Percentiles rank a stretch among this genome's conserved stretches.
Conservation (phyloP, 1,140 invertebrate species). For the Hirudo medicinalis region DNA sequence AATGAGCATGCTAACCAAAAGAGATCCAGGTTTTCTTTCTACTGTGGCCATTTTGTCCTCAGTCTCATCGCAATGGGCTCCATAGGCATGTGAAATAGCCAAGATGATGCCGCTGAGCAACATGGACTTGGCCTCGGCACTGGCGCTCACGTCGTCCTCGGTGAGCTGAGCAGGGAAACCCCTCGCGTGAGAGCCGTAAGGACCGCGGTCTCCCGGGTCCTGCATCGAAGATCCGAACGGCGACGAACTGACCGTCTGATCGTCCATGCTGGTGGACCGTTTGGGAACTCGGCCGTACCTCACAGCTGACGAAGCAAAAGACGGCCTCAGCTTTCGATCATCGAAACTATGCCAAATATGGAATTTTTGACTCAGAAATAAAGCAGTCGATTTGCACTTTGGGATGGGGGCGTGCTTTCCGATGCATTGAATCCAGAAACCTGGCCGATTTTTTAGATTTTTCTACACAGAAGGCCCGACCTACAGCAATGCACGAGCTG, state of each 20-base stretch:
- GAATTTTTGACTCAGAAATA: not conserved
- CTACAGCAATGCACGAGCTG: too few relatives aligned
- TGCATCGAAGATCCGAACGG: constrained; percentile 21
- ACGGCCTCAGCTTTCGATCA: too few relatives aligned
- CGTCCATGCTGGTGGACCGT: constrained; percentile 65
- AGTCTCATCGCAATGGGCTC: constrained; percentile 73
- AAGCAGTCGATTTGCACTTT: not conserved
- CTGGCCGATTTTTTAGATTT: not conserved
- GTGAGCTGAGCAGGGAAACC: constrained; percentile 24
- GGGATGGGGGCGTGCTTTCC: not conserved
- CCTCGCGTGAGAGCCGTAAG: not conserved
- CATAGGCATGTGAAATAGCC: constrained; percentile 75
- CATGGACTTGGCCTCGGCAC: constrained; percentile 42
- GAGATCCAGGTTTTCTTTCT: constrained; percentile 45
- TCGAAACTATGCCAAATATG: not conserved
- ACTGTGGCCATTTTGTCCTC: constrained; percentile 64
- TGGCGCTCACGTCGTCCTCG: constrained; percentile 28
- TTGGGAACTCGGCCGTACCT: constrained; percentile 89
- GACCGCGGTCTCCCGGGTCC: not conserved
- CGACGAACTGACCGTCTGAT: constrained; percentile 35
- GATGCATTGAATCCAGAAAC: not conserved
- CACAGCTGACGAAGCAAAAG: constrained; percentile 42
- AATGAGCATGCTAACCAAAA: too few relatives aligned
- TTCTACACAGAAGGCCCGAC: not conserved
- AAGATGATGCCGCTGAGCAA: constrained; percentile 72